These are phyloP conservation scores for Enteromius mattozi DNA, from an alignment of 2,797 vertebrate genomes.

Conservation along the genomic window DNA sequence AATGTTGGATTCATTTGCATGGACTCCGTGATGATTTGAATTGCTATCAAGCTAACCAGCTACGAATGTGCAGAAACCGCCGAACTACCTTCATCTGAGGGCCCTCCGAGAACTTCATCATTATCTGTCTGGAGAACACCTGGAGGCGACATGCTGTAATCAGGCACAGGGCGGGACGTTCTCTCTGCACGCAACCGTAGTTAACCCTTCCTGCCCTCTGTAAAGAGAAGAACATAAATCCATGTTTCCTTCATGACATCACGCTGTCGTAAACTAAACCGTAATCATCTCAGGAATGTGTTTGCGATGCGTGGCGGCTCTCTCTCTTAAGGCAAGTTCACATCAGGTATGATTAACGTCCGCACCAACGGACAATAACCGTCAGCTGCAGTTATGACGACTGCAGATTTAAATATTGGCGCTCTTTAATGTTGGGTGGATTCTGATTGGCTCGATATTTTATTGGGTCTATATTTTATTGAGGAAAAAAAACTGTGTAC, in stretches of 20 bases:
- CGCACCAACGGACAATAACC: not conserved
- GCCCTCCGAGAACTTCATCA: constrained; percentile 67
- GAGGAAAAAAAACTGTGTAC: not conserved
- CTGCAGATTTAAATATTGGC: not conserved
- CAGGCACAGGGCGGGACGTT: constrained; percentile 68
- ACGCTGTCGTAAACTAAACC: not conserved
- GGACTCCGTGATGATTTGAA: not conserved
- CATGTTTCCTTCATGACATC: not conserved
- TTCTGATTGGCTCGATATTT: not conserved
- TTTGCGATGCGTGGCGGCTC: not conserved
- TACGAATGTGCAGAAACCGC: not conserved
- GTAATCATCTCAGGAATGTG: not conserved
- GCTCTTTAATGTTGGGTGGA: not conserved
- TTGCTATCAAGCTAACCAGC: not conserved
- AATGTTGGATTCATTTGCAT: not conserved
- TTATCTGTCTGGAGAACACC: constrained; percentile 78
- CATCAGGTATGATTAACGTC: too few relatives aligned
- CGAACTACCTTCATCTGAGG: constrained; percentile 44
- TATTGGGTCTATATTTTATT: too few relatives aligned
- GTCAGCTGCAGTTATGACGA: not conserved
- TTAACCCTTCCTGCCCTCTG: constrained; percentile 64
- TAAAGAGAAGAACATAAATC: constrained; percentile 5
- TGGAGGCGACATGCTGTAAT: constrained; percentile 76
- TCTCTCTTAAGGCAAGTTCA: not conserved
- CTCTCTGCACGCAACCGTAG: constrained; percentile 77